Conservation (phyloP, 2,888 invertebrate genomes). For the Andrena flavipes region DNA sequence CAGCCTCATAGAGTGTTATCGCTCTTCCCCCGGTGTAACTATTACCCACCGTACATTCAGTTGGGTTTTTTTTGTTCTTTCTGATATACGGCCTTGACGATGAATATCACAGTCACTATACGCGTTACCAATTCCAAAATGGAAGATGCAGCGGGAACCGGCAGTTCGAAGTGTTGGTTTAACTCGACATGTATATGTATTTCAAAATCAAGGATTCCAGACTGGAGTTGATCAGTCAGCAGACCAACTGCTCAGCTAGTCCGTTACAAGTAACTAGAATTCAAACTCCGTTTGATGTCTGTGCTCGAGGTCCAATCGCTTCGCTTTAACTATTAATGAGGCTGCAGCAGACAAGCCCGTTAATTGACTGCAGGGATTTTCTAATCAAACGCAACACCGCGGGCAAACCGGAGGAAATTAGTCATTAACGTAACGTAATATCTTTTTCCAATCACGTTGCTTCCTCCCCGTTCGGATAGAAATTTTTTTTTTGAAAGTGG, state of each 20-base stretch:
- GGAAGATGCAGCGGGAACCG: background rate
- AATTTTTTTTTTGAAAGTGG: background rate
- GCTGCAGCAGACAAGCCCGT: constrained; percentile 40
- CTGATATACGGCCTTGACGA: background rate
- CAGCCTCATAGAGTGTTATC: background rate
- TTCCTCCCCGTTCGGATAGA: background rate
- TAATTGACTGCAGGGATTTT: constrained; percentile 54
- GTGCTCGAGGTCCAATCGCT: constrained; percentile 44
- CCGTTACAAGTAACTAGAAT: constrained; percentile 41
- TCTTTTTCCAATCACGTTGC: constrained; percentile 1
- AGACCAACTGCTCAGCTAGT: constrained; percentile 25
- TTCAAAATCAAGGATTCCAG: constrained; percentile 22
- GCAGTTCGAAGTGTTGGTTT: background rate
- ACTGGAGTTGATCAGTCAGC: constrained; percentile 23
- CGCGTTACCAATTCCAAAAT: background rate
- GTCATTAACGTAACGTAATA: constrained; percentile 47
- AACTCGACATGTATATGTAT: background rate
- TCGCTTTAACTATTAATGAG: constrained; percentile 50
- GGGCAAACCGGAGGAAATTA: constrained; percentile 32
- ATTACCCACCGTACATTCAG: background rate
- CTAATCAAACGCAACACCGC: constrained; percentile 54
- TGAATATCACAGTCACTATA: constrained; percentile 4
- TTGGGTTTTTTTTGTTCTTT: no score
- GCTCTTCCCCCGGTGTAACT: background rate
- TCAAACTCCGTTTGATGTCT: constrained; percentile 48